Base-by-base conservation (phyloP, 2,888 invertebrate species). In the Melikaiella ostensackeni region DNA sequence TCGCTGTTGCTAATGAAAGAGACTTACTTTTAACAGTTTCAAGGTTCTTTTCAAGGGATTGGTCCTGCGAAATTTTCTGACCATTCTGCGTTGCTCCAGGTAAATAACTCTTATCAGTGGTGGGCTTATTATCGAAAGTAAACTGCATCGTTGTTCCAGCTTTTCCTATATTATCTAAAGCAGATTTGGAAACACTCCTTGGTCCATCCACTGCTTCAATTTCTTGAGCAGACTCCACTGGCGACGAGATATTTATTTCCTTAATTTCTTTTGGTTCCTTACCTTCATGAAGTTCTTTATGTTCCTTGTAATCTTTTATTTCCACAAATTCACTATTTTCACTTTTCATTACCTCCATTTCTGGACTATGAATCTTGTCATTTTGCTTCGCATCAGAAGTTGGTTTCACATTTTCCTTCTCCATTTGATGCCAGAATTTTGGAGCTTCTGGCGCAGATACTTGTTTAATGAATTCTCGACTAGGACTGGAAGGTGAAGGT, bases 81-180 rank as follows among this genome's bases (percentile, higher is more conserved):
- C 86, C 87, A 70, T 88, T 88, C 38, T 85, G 84, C 46, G 82
- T 78, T 19, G 76, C 76, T 9, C 88, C 88, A 0, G 92, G 92
- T 33, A 92, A 83, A 81, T 92, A 90, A 80, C 79, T 90, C 80
- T 90, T 91, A 61, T 84, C 81, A 38, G 75, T 76, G 80, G 86
- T 89, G 4, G 87, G 75, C 66, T 89, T 91, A 46, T 92, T 92
- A 75, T 91, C 92, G 87, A 95, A 95, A 77, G 93, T 92, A 88
- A 93, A 95, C 80, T 95, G 94, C 85, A 95, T 92, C 24, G 94
- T 93, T 76, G 93, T 93, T n/a, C 95, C 95, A 77, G 95, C 95
- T 89, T 94, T 94, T 46, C 95, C 93, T 86, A 95, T 95, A 85
- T 94, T 94, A 88, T 95, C 95, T 74, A 95, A 91, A 13, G 95